Percentiles rank a stretch among this genome's conserved stretches.
phyloP scores from a whole-genome alignment of 1,140 invertebrate species.

The Hypothenemus hampei region DNA sequence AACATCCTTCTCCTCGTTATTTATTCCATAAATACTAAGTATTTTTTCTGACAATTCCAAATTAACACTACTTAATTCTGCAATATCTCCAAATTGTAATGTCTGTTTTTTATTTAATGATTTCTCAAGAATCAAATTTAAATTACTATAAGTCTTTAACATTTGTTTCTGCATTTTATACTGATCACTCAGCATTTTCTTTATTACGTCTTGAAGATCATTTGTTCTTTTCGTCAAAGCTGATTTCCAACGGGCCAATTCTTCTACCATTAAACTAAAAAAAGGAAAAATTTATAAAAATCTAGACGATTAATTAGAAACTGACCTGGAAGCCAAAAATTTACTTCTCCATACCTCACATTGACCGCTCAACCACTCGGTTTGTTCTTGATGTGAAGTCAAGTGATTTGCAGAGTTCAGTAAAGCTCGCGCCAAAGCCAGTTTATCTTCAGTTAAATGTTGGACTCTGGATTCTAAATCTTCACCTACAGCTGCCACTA shows the following conservation, averaged over 20 bases:
- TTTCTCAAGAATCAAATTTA: slow-evolving; percentile 40
- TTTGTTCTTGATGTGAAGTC: slow-evolving; percentile 84
- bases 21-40: neutral
- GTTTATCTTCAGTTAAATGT: slow-evolving; percentile 83
- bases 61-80: slow-evolving; percentile 44
- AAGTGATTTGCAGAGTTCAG: slow-evolving; percentile 78
- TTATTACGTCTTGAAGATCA: slow-evolving; percentile 69
- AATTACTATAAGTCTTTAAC: slow-evolving; percentile 63
- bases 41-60: slow-evolving; percentile 42
- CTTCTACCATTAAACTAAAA: slow-evolving; percentile 81
- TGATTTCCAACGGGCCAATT: slow-evolving; percentile 79
- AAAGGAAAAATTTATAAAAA: slow-evolving; percentile 25
- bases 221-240: slow-evolving; percentile 68
- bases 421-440: slow-evolving; percentile 78
- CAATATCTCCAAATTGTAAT: slow-evolving; percentile 44
- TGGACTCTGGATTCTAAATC: slow-evolving; percentile 86
- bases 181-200: slow-evolving; percentile 69
- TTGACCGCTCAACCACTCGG: slow-evolving; percentile 85
- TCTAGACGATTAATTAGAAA: too few relatives aligned
- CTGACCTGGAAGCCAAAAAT: slow-evolving; percentile 83
- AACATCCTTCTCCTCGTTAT: neutral
- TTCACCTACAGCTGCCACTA: slow-evolving; percentile 87
- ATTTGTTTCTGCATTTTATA: slow-evolving; percentile 64
- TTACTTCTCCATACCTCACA: slow-evolving; percentile 95
- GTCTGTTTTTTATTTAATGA: slow-evolving; percentile 37